Evolutionary conservation across 2,113 vertebrate genomes (phyloP).

Genomic region (Chunga burmeisteri): DNA sequence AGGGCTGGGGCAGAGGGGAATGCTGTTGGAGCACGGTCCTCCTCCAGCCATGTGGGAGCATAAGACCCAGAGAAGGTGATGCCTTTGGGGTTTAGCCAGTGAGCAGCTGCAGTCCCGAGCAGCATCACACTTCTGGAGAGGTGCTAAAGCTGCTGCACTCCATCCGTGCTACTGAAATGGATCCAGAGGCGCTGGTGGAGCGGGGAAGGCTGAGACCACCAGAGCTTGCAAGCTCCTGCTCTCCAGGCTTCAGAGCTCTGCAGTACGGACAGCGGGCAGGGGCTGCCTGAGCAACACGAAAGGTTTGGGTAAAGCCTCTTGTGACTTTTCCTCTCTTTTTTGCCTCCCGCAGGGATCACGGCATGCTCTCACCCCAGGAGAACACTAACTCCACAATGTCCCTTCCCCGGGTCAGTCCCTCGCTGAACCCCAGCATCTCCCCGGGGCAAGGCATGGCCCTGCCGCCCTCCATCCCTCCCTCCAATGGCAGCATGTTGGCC

Average conservation of each 20-base stretch:
- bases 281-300: neutral
- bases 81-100: neutral
- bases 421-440: conserved; percentile 73
- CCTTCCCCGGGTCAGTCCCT: conserved; percentile 79
- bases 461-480: conserved; percentile 72
- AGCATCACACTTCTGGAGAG: accelerated
- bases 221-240: neutral
- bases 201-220: neutral
- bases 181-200: neutral
- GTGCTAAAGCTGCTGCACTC: neutral
- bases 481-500: conserved; percentile 75
- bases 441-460: conserved; percentile 75
- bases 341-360: conserved; percentile 83
- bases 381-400: conserved; percentile 87
- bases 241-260: neutral
- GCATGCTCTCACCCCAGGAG: conserved; percentile 93
- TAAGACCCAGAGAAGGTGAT: neutral
- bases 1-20: neutral
- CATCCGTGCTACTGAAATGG: neutral
- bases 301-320: neutral
- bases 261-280: neutral
- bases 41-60: neutral
- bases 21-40: neutral
- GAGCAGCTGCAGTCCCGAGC: accelerated
- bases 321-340: neutral